A percentile compares a stretch with the other conserved stretches of the same genome.
These are phyloP conservation scores for Leptosomus discolor DNA, from an alignment of 2,113 vertebrate genomes.

Conservation along the genomic window DNA sequence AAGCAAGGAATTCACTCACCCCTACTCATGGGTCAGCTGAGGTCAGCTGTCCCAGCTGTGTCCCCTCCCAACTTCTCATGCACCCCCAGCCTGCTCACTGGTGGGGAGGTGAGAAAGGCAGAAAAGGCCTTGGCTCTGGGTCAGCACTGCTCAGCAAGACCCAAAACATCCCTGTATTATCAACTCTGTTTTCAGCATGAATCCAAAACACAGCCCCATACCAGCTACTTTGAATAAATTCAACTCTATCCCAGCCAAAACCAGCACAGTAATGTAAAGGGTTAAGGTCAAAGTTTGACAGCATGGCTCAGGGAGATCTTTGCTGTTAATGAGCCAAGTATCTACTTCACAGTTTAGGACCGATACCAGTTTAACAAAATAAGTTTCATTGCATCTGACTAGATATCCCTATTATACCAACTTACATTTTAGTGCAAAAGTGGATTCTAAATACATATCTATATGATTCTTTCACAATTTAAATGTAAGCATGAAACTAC, in stretches of 20 bases:
- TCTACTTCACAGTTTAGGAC: background rate
- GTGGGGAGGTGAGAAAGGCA: too few species aligned
- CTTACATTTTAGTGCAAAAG: background rate
- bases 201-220: background rate
- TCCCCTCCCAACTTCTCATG: too few species aligned
- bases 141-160: too few species aligned
- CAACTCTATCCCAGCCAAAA: background rate
- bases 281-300: background rate
- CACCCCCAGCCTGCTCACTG: too few species aligned
- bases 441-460: background rate
- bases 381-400: background rate
- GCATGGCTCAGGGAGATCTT: background rate
- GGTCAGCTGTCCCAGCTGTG: background rate
- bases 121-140: too few species aligned
- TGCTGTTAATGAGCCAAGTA: background rate
- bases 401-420: background rate
- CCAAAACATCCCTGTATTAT: too few species aligned
- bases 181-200: background rate
- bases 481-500: background rate
- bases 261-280: background rate
- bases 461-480: background rate
- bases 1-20: background rate
- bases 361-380: background rate
- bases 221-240: background rate
- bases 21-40: background rate